Evolutionary conservation across 2,113 vertebrate species (phyloP).

Genomic region (Stegostoma tigrinum): DNA sequence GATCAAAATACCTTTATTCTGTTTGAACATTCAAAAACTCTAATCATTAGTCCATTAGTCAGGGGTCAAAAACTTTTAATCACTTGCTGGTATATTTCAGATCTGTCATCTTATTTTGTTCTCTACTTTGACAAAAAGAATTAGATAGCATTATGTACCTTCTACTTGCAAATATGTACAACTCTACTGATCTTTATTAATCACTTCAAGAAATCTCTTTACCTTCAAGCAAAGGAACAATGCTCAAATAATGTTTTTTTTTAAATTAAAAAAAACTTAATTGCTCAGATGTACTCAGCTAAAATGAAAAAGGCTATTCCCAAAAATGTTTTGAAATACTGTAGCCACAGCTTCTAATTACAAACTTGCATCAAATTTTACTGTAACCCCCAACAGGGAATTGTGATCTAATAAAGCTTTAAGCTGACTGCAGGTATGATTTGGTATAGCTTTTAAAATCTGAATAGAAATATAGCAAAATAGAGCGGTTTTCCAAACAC

Average conservation of each 20-base stretch:
- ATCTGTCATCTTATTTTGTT: not conserved
- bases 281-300: not conserved
- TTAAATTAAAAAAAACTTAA: not conserved
- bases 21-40: not conserved
- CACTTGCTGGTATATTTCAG: not conserved
- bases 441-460: not conserved
- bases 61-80: not conserved
- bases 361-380: not conserved
- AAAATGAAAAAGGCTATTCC: not conserved
- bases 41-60: not conserved
- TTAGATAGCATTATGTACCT: not conserved
- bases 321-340: not conserved
- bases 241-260: not conserved
- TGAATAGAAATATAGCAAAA: not conserved
- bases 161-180: not conserved
- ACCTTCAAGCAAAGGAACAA: not conserved
- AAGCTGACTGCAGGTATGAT: not conserved
- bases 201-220: not conserved
- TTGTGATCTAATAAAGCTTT: not conserved
- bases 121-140: not conserved
- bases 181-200: not conserved
- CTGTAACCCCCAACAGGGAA: not conserved
- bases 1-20: not conserved
- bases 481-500: not conserved
- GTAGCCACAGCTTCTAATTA: not conserved